phyloP scores from a whole-genome alignment of 1,140 invertebrate genomes.

The Tenebrio molitor region DNA sequence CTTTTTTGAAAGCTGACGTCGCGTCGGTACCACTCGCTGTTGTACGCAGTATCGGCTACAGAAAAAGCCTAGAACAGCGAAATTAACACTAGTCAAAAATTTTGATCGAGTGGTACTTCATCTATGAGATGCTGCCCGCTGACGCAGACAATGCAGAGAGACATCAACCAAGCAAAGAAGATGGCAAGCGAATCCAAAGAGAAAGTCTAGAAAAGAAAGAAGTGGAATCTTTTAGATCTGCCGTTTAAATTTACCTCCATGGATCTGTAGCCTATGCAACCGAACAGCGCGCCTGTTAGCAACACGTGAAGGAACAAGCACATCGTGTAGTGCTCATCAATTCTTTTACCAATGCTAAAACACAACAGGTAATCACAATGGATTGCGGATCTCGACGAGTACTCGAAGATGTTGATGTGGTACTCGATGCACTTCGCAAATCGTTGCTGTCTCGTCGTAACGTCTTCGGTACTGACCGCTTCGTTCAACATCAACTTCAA shows the following conservation, averaged over 20 bases:
- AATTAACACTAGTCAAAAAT: not conserved
- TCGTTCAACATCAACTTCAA: not conserved
- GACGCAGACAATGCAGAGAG: slow-evolving; percentile 17
- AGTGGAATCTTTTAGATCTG: not conserved
- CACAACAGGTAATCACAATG: too few species aligned
- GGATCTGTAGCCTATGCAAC: not conserved
- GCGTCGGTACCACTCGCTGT: slow-evolving; percentile 30
- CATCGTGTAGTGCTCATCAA: not conserved
- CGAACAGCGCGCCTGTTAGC: not conserved
- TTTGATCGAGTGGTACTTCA: slow-evolving; percentile 37
- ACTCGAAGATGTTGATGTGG: slow-evolving; percentile 6
- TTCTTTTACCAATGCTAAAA: slow-evolving; percentile 2
- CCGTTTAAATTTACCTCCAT: slow-evolving; percentile 23
- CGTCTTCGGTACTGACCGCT: not conserved
- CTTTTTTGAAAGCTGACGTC: slow-evolving; percentile 34
- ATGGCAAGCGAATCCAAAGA: not conserved
- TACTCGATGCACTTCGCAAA: not conserved
- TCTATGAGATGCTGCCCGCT: slow-evolving; percentile 37
- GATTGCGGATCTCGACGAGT: too few species aligned
- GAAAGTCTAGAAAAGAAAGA: not conserved
- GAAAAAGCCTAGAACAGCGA: slow-evolving; percentile 20
- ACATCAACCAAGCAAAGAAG: slow-evolving; percentile 25
- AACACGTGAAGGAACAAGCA: not conserved
- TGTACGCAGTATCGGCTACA: slow-evolving; percentile 8
- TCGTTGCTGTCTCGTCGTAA: not conserved